Conservation (phyloP, 2,888 invertebrate genomes). For the Myopa tessellatipennis region DNA sequence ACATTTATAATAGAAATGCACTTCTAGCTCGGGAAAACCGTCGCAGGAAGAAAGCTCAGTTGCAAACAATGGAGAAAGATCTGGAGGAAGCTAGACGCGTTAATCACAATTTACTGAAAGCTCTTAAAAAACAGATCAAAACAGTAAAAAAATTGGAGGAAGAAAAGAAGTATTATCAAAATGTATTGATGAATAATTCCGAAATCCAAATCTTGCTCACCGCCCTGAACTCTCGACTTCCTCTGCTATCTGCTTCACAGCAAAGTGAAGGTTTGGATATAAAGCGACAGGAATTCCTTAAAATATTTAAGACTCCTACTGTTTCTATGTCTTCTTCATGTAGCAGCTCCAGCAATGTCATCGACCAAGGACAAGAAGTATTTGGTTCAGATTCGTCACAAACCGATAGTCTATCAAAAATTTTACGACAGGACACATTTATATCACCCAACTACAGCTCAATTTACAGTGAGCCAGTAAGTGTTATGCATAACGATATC, state of each 20-base stretch:
- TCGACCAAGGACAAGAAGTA: constrained; percentile 45
- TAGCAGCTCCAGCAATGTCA: constrained; percentile 43
- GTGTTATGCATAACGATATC: constrained; percentile 46
- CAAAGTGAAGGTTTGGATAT: not conserved
- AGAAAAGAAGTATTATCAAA: constrained; percentile 72
- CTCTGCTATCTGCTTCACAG: not conserved
- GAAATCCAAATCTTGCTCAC: constrained; percentile 70
- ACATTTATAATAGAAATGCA: constrained; percentile 70
- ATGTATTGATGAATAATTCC: constrained; percentile 70
- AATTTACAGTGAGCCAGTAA: constrained; percentile 49
- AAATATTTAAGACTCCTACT: constrained; percentile 44
- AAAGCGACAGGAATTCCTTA: not conserved
- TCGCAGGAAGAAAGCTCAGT: constrained; percentile 72
- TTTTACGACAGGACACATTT: constrained; percentile 39
- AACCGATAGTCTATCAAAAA: constrained; percentile 49
- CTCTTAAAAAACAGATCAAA: constrained; percentile 69
- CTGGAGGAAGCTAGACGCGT: constrained; percentile 67
- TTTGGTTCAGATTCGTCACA: constrained; percentile 46
- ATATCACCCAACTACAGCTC: constrained; percentile 10
- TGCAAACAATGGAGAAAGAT: constrained; percentile 71
- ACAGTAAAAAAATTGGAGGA: constrained; percentile 69
- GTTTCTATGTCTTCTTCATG: constrained; percentile 46
- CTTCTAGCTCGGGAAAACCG: constrained; percentile 74
- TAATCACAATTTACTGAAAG: constrained; percentile 69
- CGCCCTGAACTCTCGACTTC: constrained; percentile 60